Evolutionary conservation across 1,140 invertebrate genomes (phyloP), one percentile per base, ranked within the genome.

Genomic region (Drepana arcuata): DNA sequence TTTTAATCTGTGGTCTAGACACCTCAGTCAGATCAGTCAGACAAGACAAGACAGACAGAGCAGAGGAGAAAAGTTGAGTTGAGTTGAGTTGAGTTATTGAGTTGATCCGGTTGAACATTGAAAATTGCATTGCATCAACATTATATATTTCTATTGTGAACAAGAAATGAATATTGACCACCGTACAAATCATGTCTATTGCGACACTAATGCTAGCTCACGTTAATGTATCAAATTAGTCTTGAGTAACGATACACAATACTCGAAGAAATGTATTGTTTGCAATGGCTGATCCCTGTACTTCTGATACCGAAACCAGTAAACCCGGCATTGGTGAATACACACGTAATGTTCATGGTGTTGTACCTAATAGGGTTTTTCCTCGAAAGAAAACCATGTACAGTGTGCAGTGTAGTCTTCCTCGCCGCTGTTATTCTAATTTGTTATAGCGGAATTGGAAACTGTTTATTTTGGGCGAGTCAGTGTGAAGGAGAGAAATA

Each of bases 281-380:
- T 99, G 63, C 96, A 99, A 88, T 99, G 96, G 94, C 84, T 99
- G 54, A 94, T 99, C 56, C 97, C 97, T 32, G 96, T 99, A 32
- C 85, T 99, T 37, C 86, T 99, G 30, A 96, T 99, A 78, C 97
- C 97, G 44, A 99, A 99, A 84, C 97, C 97, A 24, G 88, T 95
- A 24, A 98, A 98, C 84, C 95, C 96, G 58, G 94, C 95, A 18
- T 84, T 98, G 13, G 86, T 98, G 40, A 94, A 97, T 77, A 98
- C 97, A 39, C 96, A 99, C 84, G 93, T 96, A 18, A 95, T 98
- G 92, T 97, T 99, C 71, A 94, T 99, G 88, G 91, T 94, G 24
- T 86, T 98, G 6, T 98, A 97, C 77, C 79, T 97, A 49, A 93
- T 95, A 48, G 93, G 95, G 52, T 95, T 95, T 75, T 98, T 99